Percentiles rank a stretch among this genome's conserved stretches.
phyloP scores from a whole-genome alignment of 2,113 vertebrate species.

The Merops nubicus region DNA sequence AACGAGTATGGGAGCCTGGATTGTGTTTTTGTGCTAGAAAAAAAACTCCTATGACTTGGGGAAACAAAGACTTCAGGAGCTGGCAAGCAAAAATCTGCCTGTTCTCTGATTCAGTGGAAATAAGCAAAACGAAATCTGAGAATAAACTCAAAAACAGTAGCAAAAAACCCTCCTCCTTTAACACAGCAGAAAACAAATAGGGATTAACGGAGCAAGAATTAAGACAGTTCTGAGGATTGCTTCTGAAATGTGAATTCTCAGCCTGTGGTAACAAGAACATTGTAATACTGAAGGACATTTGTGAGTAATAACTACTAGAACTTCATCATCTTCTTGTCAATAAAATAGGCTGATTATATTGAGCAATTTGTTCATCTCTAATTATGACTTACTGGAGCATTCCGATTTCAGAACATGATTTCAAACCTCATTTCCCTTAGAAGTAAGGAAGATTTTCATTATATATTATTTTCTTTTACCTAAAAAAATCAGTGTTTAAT shows the following conservation, averaged over 20 bases:
- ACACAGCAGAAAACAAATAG: not conserved
- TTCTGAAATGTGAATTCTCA: not conserved
- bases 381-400: not conserved
- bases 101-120: not conserved
- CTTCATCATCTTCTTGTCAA: not conserved
- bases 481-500: constrained; percentile 18
- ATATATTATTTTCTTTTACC: not conserved
- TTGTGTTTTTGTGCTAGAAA: not conserved
- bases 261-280: not conserved
- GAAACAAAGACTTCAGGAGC: not conserved
- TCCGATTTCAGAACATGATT: constrained; percentile 28
- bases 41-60: not conserved
- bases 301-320: not conserved
- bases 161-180: not conserved
- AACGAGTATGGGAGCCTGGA: not conserved
- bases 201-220: not conserved
- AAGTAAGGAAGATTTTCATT: not conserved
- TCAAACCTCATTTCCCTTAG: not conserved
- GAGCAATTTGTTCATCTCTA: not conserved
- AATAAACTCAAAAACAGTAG: not conserved
- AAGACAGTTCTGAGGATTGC: not conserved
- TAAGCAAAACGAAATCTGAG: not conserved
- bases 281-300: not conserved
- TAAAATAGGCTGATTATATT: not conserved
- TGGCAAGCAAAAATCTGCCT: not conserved